Conservation (phyloP, 30 jellyfish, hydroid and myxozoan species). For the Catostylus mosaicus region DNA sequence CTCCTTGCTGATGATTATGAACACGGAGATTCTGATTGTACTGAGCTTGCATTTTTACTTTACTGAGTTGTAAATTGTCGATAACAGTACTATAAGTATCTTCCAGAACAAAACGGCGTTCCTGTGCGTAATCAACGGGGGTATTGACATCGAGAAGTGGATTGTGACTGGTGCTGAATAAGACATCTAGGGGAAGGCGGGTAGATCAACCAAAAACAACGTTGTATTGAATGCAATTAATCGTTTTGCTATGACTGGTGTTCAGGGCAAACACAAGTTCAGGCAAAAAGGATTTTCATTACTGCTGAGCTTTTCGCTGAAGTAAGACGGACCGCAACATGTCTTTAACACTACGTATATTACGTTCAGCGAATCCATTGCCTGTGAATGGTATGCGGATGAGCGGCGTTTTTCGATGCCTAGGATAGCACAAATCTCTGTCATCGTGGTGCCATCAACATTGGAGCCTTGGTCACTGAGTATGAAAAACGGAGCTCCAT, state of each 20-base stretch:
- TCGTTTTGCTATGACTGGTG: conserved; percentile 29
- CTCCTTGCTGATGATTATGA: conserved; percentile 26
- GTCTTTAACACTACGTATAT: conserved; percentile 42
- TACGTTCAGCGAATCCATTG: conserved; percentile 44
- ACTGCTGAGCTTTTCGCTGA: conserved; percentile 28
- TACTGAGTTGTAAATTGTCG: conserved; percentile 27
- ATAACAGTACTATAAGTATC: conserved; percentile 6
- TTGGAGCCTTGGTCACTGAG: conserved; percentile 46
- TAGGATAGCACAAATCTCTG: conserved; percentile 16
- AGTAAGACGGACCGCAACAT: conserved; percentile 27
- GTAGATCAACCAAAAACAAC: conserved; percentile 49
- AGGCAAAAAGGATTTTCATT: conserved; percentile 15
- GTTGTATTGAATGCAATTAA: conserved; percentile 21
- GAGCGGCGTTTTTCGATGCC: conserved; percentile 43
- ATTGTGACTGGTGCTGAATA: conserved; percentile 2
- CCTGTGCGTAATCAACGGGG: conserved; percentile 19
- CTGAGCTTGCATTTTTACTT: conserved; percentile 44
- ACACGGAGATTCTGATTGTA: conserved; percentile 43
- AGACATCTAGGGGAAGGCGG: conserved; percentile 33
- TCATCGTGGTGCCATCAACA: conserved; percentile 39
- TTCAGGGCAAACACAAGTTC: conserved; percentile 43
- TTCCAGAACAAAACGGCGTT: conserved; percentile 17
- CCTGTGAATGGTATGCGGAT: conserved; percentile 47
- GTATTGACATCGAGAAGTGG: conserved; percentile 23
- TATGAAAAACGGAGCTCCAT: no score